Conservation (phyloP, 37 sponge, comb jelly and placozoan genomes). For the Aphrocallistes beatrix region DNA sequence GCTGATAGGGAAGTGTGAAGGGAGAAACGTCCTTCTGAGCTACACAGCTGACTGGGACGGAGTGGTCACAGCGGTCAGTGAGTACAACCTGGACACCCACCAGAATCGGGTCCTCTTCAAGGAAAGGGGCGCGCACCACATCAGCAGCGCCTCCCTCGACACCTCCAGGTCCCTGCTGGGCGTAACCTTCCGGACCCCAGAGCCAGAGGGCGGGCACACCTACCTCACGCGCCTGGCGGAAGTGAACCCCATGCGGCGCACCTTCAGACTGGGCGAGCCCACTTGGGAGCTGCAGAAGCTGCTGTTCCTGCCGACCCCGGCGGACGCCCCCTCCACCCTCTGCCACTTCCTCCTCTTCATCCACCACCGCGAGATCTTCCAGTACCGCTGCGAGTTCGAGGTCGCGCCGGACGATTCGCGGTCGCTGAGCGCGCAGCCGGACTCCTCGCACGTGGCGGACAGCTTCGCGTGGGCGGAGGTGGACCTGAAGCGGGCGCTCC, state of each 20-base stretch:
- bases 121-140: not conserved
- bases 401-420: not conserved
- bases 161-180: not conserved
- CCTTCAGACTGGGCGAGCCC: not conserved
- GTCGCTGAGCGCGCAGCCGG: not conserved
- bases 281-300: conserved; percentile 14
- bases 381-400: not conserved
- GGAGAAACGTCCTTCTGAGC: not conserved
- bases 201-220: not conserved
- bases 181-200: not conserved
- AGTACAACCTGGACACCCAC: conserved; percentile 5
- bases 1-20: not conserved
- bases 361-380: not conserved
- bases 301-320: not conserved
- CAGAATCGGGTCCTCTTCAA: not conserved
- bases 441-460: not conserved
- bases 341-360: not conserved
- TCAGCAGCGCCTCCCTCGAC: not conserved
- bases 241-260: not conserved
- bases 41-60: not conserved
- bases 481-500: not conserved
- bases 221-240: not conserved
- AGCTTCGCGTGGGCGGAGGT: conserved; percentile 11
- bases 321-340: not conserved
- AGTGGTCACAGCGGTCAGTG: not conserved